Base-by-base conservation (phyloP, 1,140 invertebrate species). In the Medauroidea extradentata region DNA sequence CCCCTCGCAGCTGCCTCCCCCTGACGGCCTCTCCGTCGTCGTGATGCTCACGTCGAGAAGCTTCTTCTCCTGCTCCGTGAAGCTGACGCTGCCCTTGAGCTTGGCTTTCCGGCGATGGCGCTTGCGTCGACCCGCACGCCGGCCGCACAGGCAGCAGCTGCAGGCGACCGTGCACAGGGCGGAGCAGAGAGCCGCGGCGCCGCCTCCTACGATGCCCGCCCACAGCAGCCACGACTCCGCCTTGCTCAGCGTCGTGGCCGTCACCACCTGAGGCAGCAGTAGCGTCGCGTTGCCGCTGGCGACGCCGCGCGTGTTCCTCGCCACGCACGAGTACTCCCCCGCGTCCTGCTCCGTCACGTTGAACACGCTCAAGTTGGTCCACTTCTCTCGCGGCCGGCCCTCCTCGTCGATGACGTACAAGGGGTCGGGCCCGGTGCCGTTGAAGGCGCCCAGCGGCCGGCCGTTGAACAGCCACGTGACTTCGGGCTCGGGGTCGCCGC, bases 381-480 rank as follows among this genome's bases (percentile, higher is more conserved):
- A 85, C 72, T 81, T 79, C 51, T 83, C 80, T 34, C 73, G 58
- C 4, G 77, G 51, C 34, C 69, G 68, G 21, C 16, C 46, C 53
- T 67, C 58, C 57, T 71, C 70, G 59, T 71, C 67, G 24, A 71
- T 70, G 8, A 77, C 67, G 18, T 76, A 62, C 69, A 71, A 64
- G 71, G 78, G 63, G 65, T 79, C 71, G 63, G 73, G 62, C 74
- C 68, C 39, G 69, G 63, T 41, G 71, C 69, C 76, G 27, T 74
- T 80, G 2, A 73, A 74, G 25, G 79, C 80, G 73, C 78, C 70
- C 68, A 80, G 69, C 1, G 75, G 72, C 56, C 82, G 79, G 0
- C 90, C 89, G 67, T 93, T 89, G 44, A 90, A 79, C 19, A 91
- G 79, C 92, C 93, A 96, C 63, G 82, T 85, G 7, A 93, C 83